These are phyloP conservation scores for Rotaria socialis DNA, from an alignment of 2,888 invertebrate genomes.

Conservation along the genomic window DNA sequence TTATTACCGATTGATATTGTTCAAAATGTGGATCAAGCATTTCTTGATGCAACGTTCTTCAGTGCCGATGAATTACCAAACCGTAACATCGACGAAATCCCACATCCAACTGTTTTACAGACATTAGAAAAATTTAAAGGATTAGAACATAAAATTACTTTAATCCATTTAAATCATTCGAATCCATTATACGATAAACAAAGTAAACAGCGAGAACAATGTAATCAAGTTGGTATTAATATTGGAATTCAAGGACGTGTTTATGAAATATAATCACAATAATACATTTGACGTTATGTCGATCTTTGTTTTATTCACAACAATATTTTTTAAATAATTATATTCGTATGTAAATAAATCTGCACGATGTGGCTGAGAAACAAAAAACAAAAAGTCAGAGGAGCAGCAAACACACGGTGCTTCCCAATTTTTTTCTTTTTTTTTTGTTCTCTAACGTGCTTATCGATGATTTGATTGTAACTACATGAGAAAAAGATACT, in stretches of 20 bases:
- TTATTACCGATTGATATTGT: background rate
- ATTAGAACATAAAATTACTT: background rate
- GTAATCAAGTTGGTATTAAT: background rate
- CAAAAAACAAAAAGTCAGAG: no score
- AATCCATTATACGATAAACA: background rate
- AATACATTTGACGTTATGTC: no score
- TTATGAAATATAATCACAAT: background rate
- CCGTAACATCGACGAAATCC: background rate
- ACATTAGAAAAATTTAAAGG: slow-evolving; percentile 8
- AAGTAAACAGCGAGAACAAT: background rate
- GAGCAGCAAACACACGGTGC: no score
- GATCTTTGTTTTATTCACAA: no score
- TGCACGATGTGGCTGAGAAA: no score
- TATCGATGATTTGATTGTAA: no score
- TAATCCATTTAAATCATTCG: background rate
- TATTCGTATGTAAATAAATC: no score
- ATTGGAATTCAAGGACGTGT: background rate
- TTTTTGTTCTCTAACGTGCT: no score
- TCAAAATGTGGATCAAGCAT: background rate
- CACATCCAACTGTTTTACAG: background rate
- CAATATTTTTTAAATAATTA: no score
- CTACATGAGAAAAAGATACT: no score
- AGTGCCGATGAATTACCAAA: background rate
- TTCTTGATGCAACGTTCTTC: slow-evolving; percentile 4
- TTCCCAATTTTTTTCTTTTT: no score